Percentiles rank a stretch among this genome's conserved stretches.
Evolutionary conservation across 1,140 invertebrate species (phyloP).

Genomic region (Oryctes rhinoceros): DNA sequence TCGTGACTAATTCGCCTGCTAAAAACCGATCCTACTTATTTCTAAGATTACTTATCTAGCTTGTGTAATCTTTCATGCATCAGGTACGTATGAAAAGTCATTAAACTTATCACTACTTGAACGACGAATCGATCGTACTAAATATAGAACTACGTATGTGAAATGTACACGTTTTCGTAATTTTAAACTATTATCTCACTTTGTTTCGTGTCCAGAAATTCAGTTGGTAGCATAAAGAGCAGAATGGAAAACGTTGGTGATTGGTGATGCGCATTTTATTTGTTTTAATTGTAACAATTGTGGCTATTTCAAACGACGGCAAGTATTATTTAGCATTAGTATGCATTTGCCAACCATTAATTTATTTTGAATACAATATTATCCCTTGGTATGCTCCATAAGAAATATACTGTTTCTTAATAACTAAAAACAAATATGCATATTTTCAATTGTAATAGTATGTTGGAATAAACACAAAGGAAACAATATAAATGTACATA

Average conservation of each 20-base stretch:
- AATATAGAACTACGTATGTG: not conserved
- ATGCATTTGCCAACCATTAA: no score
- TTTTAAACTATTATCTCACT: not conserved
- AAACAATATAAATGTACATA: no score
- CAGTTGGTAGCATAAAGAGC: no score
- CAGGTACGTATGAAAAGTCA: not conserved
- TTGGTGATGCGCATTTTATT: no score
- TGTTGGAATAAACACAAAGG: no score
- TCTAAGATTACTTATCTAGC: slow-evolving; percentile 2
- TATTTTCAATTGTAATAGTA: not conserved
- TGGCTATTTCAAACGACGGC: no score
- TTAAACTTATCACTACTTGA: not conserved
- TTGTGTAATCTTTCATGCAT: not conserved
- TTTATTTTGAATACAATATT: no score
- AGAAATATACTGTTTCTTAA: no score
- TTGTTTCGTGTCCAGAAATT: not conserved
- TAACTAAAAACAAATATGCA: not conserved
- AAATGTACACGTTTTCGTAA: not conserved
- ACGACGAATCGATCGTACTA: not conserved
- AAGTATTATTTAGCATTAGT: no score
- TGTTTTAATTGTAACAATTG: no score
- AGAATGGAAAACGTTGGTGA: no score
- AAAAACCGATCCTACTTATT: not conserved
- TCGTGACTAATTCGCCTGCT: not conserved
- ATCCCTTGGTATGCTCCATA: no score